Evolutionary conservation across 1,140 invertebrate species (phyloP).

Genomic region (Caenorhabditis briggsae): DNA sequence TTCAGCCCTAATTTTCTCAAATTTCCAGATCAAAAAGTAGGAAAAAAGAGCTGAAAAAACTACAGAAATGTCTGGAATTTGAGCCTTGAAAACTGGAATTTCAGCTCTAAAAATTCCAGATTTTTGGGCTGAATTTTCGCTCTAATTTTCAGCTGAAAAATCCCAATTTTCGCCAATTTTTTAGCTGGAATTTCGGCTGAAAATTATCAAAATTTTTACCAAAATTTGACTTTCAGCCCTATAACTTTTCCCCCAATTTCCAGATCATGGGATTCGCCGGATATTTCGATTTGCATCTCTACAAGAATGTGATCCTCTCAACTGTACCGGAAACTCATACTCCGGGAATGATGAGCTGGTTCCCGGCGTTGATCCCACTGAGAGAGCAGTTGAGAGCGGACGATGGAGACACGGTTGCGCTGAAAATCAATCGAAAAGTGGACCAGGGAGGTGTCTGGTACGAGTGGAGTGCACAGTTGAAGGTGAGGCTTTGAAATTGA

Average conservation of each 20-base stretch:
- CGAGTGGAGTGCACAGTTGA: slow-evolving; percentile 68
- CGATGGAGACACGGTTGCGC: slow-evolving; percentile 61
- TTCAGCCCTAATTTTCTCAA: too few species aligned
- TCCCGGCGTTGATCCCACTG: slow-evolving; percentile 73
- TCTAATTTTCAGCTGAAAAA: too few species aligned
- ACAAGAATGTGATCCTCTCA: slow-evolving; percentile 71
- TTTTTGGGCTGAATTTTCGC: too few species aligned
- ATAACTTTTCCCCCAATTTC: not conserved
- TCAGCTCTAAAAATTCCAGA: too few species aligned
- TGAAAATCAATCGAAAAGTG: slow-evolving; percentile 69
- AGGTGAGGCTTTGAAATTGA: not conserved
- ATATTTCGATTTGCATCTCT: slow-evolving; percentile 71
- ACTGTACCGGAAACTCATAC: slow-evolving; percentile 67
- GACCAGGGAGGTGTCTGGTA: slow-evolving; percentile 73
- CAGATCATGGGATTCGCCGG: slow-evolving; percentile 75
- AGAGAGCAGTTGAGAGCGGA: slow-evolving; percentile 66
- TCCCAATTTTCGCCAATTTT: too few species aligned
- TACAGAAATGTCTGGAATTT: too few species aligned
- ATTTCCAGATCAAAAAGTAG: too few species aligned
- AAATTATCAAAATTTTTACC: not conserved
- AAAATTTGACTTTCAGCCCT: not conserved
- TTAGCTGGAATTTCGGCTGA: too few species aligned
- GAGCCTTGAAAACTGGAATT: too few species aligned
- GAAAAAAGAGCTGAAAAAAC: too few species aligned
- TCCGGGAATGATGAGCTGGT: slow-evolving; percentile 71